phyloP scores from a whole-genome alignment of 2,797 vertebrate genomes.

The Helostoma temminkii region DNA sequence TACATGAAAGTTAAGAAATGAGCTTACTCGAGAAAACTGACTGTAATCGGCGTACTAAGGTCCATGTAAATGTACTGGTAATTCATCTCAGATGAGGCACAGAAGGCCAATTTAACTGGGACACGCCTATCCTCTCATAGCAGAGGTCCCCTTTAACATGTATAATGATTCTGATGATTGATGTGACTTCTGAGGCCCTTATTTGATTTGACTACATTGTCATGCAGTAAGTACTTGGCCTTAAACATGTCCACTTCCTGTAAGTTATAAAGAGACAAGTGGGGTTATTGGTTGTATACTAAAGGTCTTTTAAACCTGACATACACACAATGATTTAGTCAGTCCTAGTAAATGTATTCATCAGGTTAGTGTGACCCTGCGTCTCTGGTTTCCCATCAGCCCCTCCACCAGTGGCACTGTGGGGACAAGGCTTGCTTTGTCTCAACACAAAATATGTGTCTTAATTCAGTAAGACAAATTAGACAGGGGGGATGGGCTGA shows the following conservation, averaged over 20 bases:
- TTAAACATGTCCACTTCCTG: neutral
- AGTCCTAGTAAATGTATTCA: slow-evolving; percentile 21
- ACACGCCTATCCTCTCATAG: neutral
- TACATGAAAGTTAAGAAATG: too few species aligned
- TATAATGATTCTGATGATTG: neutral
- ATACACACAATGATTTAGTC: slow-evolving; percentile 14
- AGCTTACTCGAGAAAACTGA: too few species aligned
- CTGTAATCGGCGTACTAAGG: too few species aligned
- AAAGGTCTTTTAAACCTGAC: neutral
- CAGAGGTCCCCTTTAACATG: neutral
- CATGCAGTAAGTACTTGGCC: neutral
- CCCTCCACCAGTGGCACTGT: slow-evolving; percentile 21
- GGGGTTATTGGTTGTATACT: neutral
- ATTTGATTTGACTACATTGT: neutral
- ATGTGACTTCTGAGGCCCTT: neutral
- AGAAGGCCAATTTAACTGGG: neutral
- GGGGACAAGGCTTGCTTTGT: slow-evolving; percentile 57
- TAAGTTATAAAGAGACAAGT: neutral
- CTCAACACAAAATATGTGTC: slow-evolving; percentile 44
- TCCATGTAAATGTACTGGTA: too few species aligned
- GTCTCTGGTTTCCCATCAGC: slow-evolving; percentile 42
- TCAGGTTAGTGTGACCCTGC: slow-evolving; percentile 26
- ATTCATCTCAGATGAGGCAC: neutral
- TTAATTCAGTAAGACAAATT: slow-evolving; percentile 60
- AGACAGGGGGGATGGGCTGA: slow-evolving; percentile 21